Base-by-base conservation (phyloP, 1,140 invertebrate species). In the Drosophila hydei region DNA sequence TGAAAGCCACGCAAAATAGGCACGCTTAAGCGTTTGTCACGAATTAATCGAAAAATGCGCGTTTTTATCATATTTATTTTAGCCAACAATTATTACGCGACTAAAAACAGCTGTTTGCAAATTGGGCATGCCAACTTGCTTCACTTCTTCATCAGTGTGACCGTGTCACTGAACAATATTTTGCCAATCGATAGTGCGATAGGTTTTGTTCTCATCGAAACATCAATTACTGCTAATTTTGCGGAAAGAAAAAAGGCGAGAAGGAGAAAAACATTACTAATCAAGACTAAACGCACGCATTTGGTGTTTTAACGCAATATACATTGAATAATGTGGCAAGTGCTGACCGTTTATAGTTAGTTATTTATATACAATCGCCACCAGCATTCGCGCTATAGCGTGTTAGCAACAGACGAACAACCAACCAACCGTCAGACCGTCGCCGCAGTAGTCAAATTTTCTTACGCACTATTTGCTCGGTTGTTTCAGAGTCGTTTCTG, bases 1-100 rank as follows among this genome's bases (percentile, higher is more conserved):
- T 90, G 90, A 48, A 91, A 91, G 38, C 72, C 80, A 11, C 85
- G 83, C 5, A 90, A 47, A 12, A 91, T 54, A 5, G 79, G 83
- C 14, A 81, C 73, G 45, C 75, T 91, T 0, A 89, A 43, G 0
- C 79, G 79, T 33, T 56, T 56, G n/a, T 89, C 73, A 5, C 64
- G 77, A 43, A 91, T 64, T 45, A 88, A 33, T 11, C 85, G 89
- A 63, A 90, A 85, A 42, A 90, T 51, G 7, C 71, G 79, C 2
- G 65, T 70, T 30, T 30, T 65, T 27, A 91, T 50, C 89, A 91
- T 91, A 47, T 56, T 54, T 23, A 52, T 18, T 62, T 47, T 40
- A 48, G 42, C 23, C 36, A 25, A 38, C 14, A 48, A 52, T 58
- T 63, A 52, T 56, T 74, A 74, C 48, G 72, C 60, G 61, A 69